These are phyloP conservation scores for Rotaria socialis DNA, from an alignment of 2,888 invertebrate genomes.

Conservation along the genomic window DNA sequence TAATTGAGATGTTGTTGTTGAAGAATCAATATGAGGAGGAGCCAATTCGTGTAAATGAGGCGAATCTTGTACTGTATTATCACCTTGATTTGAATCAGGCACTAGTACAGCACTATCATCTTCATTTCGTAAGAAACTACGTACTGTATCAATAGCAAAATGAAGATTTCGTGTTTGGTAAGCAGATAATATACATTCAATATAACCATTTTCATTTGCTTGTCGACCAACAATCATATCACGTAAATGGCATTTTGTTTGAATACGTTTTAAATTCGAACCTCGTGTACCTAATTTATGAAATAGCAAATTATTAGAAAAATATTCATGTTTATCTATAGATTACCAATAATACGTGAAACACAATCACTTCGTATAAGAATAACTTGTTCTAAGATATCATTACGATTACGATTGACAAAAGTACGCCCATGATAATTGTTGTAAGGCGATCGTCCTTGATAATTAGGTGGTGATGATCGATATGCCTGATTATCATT, in stretches of 20 bases:
- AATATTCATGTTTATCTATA: neutral
- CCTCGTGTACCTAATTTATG: neutral
- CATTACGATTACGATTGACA: neutral
- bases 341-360: slow-evolving; percentile 6
- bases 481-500: neutral
- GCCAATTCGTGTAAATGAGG: neutral
- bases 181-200: neutral
- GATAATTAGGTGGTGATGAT: neutral
- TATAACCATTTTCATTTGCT: neutral
- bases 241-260: slow-evolving; percentile 12
- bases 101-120: neutral
- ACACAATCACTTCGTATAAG: neutral
- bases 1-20: neutral
- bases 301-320: neutral
- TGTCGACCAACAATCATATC: slow-evolving; percentile 21
- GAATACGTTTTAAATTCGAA: slow-evolving; percentile 20
- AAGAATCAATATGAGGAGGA: neutral
- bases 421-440: neutral
- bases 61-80: neutral
- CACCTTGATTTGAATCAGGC: neutral
- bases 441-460: neutral
- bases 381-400: neutral
- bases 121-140: neutral
- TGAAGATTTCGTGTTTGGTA: neutral
- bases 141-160: slow-evolving; percentile 20